Percentiles rank a stretch among this genome's conserved stretches.
Evolutionary conservation across 2,888 invertebrate species (phyloP).

Genomic region (Prosopocoilus inquinatus): DNA sequence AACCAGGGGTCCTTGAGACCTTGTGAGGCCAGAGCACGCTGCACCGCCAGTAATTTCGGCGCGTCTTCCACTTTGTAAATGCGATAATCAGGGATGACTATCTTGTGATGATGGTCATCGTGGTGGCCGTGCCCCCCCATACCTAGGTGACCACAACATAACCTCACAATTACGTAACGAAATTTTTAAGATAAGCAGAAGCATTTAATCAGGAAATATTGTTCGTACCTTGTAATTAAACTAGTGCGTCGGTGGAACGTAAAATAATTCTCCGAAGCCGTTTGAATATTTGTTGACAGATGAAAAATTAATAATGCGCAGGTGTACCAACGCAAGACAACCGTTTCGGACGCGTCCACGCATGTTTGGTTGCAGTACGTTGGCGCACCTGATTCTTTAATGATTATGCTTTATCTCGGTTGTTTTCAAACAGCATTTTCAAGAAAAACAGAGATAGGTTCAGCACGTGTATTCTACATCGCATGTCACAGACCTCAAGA

Average conservation of each 20-base stretch:
- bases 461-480: conserved; percentile 17
- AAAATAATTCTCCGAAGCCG: too few species aligned
- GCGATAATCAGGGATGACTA: conserved; percentile 68
- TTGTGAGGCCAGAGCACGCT: conserved; percentile 63
- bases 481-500: conserved; percentile 18
- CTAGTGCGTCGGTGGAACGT: too few species aligned
- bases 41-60: conserved; percentile 62
- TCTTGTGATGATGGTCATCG: conserved; percentile 55
- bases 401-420: conserved; percentile 17
- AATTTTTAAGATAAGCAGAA: too few species aligned
- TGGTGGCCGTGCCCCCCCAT: conserved; percentile 48
- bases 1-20: conserved; percentile 87
- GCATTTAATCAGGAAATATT: too few species aligned
- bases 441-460: conserved; percentile 16
- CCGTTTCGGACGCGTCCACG: too few species aligned
- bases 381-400: conserved; percentile 15
- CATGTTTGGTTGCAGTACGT: background rate
- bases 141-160: too few species aligned
- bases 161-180: too few species aligned
- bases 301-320: too few species aligned
- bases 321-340: too few species aligned
- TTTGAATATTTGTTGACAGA: too few species aligned
- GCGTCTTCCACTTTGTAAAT: conserved; percentile 72
- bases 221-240: too few species aligned
- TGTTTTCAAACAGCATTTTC: conserved; percentile 12